Evolutionary conservation across 2,888 invertebrate genomes (phyloP), one percentile per base, ranked within the genome.

Genomic region (Gymnosoma rotundatum): DNA sequence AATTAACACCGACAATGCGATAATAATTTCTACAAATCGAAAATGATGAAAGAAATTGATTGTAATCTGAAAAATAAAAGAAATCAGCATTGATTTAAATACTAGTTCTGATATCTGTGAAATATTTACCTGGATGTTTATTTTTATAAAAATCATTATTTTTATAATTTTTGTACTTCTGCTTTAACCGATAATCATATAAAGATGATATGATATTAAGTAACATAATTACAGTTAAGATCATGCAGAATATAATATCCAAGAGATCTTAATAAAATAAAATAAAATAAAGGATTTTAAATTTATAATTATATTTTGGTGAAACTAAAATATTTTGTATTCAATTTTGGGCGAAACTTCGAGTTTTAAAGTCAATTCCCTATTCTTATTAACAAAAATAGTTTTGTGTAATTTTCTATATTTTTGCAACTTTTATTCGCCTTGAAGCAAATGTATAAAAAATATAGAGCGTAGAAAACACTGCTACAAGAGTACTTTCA

Each of bases 21-120:
- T 88, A 90, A 64, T 90, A 91, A 25, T 91, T 91, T 54, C 91
- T 90, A 52, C 87, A 88, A 4, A 91, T 32, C 4, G 91, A 91
- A 79, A 90, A 91, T 5, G 89, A 86, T 18, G 89, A 88, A 0
- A 91, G 58, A 0, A 85, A 42, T 14, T 63, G 38, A 25, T 63
- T 20, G 20, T 56, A 32, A 52, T n/a, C 66, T 76, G 38, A 42
- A 75, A 60, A 42, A 45, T 18, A 18, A 63, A 64, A 64, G 5
- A 21, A 14, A 45, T 32, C 20, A 0, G 5, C 8, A 61, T 52
- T 14, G 2, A 21, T 42, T 45, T 18, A 48, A 14, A 32, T 18
- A 16, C 1, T 18, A 36, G 38, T 32, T 25, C 8, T 32, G 3
- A 36, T 6, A 38, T 50, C 10, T n/a, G 0, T 18, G 2, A 42